Evolutionary conservation across 1,140 invertebrate genomes (phyloP).

Genomic region (Planococcus citri): DNA sequence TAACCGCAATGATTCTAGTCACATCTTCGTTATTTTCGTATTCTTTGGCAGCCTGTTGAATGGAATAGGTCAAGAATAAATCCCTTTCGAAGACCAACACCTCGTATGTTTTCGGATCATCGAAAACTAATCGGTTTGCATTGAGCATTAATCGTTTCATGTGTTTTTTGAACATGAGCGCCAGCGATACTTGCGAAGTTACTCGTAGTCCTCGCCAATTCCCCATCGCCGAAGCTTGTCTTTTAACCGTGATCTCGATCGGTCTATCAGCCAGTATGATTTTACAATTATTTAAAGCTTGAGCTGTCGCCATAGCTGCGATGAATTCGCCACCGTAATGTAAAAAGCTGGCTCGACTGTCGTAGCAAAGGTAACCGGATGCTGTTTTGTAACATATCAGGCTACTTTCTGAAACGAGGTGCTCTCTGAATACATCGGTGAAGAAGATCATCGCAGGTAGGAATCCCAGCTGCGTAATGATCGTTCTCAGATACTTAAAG

Average conservation of each 20-base stretch:
- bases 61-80: slow-evolving; percentile 11
- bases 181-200: background rate
- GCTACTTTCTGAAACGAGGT: background rate
- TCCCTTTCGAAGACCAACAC: slow-evolving; percentile 4
- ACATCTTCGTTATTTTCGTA: background rate
- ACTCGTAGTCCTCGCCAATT: slow-evolving; percentile 10
- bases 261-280: background rate
- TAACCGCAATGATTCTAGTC: background rate
- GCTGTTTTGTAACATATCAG: background rate
- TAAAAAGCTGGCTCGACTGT: background rate
- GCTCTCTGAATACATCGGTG: slow-evolving; percentile 14
- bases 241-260: slow-evolving; percentile 2
- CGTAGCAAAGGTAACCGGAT: background rate
- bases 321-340: slow-evolving; percentile 13
- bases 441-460: slow-evolving; percentile 14
- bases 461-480: slow-evolving; percentile 1
- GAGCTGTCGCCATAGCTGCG: slow-evolving; percentile 10
- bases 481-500: background rate
- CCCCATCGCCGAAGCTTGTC: slow-evolving; percentile 3
- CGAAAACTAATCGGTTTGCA: background rate
- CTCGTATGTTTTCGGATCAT: slow-evolving; percentile 11
- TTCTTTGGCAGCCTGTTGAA: background rate
- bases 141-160: slow-evolving; percentile 9
- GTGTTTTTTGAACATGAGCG: background rate
- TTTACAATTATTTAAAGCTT: slow-evolving; percentile 7